Base-by-base conservation (phyloP, 1,140 invertebrate genomes). In the Rhyacophila brunnea region DNA sequence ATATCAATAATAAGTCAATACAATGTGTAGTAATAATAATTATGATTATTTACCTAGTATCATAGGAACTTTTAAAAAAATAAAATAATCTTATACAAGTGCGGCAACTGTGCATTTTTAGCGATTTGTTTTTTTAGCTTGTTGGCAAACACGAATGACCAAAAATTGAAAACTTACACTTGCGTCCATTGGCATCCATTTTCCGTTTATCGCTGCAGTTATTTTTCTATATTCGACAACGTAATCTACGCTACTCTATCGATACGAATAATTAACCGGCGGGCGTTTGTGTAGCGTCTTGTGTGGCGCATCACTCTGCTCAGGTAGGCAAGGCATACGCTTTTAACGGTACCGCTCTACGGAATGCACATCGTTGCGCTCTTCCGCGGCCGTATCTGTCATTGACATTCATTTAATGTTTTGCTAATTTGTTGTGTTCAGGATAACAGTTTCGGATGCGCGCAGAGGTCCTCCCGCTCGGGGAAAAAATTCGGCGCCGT, bases 121-220 rank as follows among this genome's bases (percentile, higher is more conserved):
- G 15, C 11, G 11, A 15, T 40, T 40, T 15, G 9, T 45, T 45
- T 45, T 17, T 45, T 45, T 54, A 20, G 40, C 28, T 54, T 45
- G 38, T 45, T 54, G 51, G 51, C 51, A 54, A 54, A 54, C 51
- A 45, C 49, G 38, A 32, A 32, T 44, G 42, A 17, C 51, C 23
- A 54, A 54, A 52, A 54, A 54, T 54, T 54, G 28, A 54, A 52
- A 32, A 28, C 32, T 54, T 54, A 11, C 23, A 40, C 14, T 23
- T 43, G 51, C 42, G 51, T 44, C 42, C 38, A 45, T 54, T 54
- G 51, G 51, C 51, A 34, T 54, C 51, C 51, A 54, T 54, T 34
- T 54, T 54, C 42, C 38, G 19, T 44, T 45, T 54, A 28, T 20
- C 38, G 38, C 51, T 35, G 28, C 18, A 42, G 38, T 54, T 54